Percentiles rank a stretch among this genome's conserved stretches.
These are phyloP conservation scores for Spilarctia lutea DNA, from an alignment of 2,888 invertebrate genomes.

Conservation along the genomic window DNA sequence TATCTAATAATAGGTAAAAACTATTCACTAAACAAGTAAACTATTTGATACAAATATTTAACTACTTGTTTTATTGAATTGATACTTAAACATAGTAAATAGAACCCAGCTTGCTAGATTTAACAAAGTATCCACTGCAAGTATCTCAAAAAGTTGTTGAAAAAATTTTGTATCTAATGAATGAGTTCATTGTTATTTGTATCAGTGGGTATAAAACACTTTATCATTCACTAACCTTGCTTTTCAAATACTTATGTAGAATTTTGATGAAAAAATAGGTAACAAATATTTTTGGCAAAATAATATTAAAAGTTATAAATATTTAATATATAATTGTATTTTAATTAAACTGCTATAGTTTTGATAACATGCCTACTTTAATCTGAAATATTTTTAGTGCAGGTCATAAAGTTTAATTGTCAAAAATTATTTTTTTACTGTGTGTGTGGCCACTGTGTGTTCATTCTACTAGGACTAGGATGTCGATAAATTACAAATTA, in stretches of 20 bases:
- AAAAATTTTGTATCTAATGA: background rate
- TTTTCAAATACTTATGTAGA: background rate
- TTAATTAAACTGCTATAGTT: background rate
- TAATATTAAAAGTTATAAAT: background rate
- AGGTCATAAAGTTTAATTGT: background rate
- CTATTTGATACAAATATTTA: background rate
- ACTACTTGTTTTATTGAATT: too few species aligned
- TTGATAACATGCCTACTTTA: background rate
- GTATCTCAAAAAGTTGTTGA: background rate
- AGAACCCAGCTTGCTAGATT: background rate
- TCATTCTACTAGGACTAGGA: too few species aligned
- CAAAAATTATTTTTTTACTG: background rate
- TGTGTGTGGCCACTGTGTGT: too few species aligned
- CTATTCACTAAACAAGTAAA: background rate
- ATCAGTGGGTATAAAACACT: background rate
- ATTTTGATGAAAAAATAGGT: background rate
- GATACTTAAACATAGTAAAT: background rate
- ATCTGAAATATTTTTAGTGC: background rate
- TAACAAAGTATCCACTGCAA: background rate
- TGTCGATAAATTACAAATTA: too few species aligned
- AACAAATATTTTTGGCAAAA: background rate
- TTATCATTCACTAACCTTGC: background rate
- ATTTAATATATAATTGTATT: background rate
- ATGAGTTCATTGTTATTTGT: background rate
- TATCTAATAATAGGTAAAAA: background rate